Conservation (phyloP, 2,797 vertebrate species). For the Podarcis siculus region DNA sequence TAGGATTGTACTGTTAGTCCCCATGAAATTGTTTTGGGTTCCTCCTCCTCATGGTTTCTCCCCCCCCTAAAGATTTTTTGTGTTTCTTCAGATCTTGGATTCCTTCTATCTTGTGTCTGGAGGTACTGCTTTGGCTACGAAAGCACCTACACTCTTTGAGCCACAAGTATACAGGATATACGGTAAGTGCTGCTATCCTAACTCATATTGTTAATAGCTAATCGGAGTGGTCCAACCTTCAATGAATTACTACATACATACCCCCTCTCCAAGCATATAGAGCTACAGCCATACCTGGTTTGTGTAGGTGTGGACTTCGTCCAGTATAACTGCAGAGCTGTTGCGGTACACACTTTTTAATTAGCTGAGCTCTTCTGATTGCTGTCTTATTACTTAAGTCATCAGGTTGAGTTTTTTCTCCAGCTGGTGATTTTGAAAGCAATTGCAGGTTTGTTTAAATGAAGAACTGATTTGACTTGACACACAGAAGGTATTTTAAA, state of each 20-base stretch:
- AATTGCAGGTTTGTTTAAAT: conserved; percentile 48
- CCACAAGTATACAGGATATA: too few species aligned
- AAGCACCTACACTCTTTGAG: too few species aligned
- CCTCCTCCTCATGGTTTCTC: too few species aligned
- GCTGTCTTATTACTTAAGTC: conserved; percentile 40
- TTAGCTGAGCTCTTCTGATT: conserved; percentile 26
- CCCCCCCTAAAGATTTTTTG: too few species aligned
- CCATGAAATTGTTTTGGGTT: too few species aligned
- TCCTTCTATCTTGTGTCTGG: too few species aligned
- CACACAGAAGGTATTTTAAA: not conserved
- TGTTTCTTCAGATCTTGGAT: too few species aligned
- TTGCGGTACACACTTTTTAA: not conserved
- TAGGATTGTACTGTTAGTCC: too few species aligned
- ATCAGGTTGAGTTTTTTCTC: conserved; percentile 48
- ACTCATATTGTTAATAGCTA: too few species aligned
- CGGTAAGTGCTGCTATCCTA: too few species aligned
- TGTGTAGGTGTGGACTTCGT: not conserved
- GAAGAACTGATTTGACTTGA: conserved; percentile 35
- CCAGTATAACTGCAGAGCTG: not conserved
- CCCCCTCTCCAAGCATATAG: not conserved
- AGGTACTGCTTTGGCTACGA: too few species aligned
- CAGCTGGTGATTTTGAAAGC: conserved; percentile 42
- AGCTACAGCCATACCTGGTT: not conserved
- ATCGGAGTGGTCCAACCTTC: too few species aligned
- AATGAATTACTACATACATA: not conserved